phyloP scores from a whole-genome alignment of 2,797 vertebrate species.

The Chelon auratus region DNA sequence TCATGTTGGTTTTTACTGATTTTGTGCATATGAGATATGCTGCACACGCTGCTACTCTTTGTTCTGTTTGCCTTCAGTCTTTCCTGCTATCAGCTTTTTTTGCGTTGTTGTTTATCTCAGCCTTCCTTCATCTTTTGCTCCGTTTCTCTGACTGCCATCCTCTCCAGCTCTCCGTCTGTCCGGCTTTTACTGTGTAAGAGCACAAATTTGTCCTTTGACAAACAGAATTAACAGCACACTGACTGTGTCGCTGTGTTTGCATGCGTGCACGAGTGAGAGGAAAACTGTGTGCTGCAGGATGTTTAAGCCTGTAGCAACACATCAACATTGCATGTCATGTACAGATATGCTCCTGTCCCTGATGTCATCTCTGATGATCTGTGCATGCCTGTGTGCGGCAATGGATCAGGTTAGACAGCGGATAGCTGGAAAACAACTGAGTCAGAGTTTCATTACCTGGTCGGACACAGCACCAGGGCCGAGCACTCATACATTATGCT shows the following conservation, averaged over 20 bases:
- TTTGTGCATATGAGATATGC: not conserved
- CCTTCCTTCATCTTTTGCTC: conserved; percentile 9
- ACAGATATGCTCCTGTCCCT: conserved; percentile 16
- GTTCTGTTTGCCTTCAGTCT: not conserved
- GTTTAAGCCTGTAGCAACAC: conserved; percentile 22
- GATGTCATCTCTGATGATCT: not conserved
- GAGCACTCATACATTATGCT: not conserved
- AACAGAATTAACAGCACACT: conserved; percentile 28
- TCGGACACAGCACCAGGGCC: conserved; percentile 5
- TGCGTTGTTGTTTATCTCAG: not conserved
- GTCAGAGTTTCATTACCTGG: conserved; percentile 56
- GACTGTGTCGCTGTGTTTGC: conserved; percentile 11
- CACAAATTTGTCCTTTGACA: conserved; percentile 29
- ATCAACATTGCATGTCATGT: conserved; percentile 22
- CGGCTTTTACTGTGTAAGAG: conserved; percentile 7
- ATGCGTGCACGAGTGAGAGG: conserved; percentile 1
- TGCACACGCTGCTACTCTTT: conserved; percentile 2
- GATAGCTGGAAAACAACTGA: conserved; percentile 43
- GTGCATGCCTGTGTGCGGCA: too few relatives aligned
- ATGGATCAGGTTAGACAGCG: conserved; percentile 20
- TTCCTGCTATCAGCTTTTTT: not conserved
- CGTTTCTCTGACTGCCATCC: conserved; percentile 5
- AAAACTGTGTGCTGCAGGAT: conserved; percentile 26
- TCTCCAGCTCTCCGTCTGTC: conserved; percentile 32
- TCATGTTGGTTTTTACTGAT: too few relatives aligned